Evolutionary conservation across 2,888 invertebrate species (phyloP), one percentile per base, ranked within the genome.

Genomic region (Rhagonycha lutea): DNA sequence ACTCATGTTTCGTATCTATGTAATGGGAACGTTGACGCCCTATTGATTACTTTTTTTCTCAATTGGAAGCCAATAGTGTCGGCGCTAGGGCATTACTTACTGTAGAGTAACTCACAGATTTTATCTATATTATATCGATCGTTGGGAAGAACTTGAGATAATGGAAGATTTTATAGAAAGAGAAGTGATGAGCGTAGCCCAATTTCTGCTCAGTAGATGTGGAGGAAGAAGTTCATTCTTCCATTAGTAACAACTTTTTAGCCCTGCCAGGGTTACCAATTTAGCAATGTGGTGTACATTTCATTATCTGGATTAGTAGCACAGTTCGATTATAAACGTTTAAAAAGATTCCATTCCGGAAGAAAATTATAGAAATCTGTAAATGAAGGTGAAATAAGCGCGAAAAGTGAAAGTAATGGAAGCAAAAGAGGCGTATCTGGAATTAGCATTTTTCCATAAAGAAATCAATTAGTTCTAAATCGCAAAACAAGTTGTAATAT

Each of bases 1-100:
- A 79, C 79, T 79, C 73, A 77, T 69, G 80, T 78, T 79, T 78
- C 65, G 77, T 79, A 79, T 77, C 75, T 77, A 79, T 75, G 79
- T 78, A 79, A 77, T 75, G 74, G 75, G 79, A 72, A 75, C 79
- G 77, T 79, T 79, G 79, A 75, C 79, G 75, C 75, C 72, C 70
- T 77, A 79, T 79, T 65, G 77, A 79, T 79, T 73, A 77, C 71
- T 75, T 77, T 62, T 62, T 47, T 47, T 47, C 12, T 32, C 1
- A 47, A 47, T 47, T 47, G 47, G n/a, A n/a, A 32, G 47, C 47
- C 32, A 47, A n/a, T n/a, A n/a, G 47, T 47, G 7, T 47, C n/a
- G 2, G 10, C n/a, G n/a, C 47, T 47, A 47, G 47, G n/a, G n/a
- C n/a, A n/a, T n/a, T n/a, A 47, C 12, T 12, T 5, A 2, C 32